These are phyloP conservation scores for Drosophila jambulina DNA, from an alignment of 1,140 invertebrate genomes.

Conservation along the genomic window DNA sequence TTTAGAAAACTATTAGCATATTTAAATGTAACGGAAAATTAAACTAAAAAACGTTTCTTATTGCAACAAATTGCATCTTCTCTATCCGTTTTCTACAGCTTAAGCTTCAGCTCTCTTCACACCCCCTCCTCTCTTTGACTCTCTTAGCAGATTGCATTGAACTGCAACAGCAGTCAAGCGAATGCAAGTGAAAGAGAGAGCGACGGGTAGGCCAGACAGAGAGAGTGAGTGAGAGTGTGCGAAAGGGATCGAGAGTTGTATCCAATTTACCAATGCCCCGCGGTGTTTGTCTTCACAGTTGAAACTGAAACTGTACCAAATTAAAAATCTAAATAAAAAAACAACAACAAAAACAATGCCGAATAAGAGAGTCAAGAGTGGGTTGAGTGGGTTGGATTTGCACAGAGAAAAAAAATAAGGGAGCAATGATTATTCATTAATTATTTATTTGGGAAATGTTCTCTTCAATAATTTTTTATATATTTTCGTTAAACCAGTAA, in stretches of 20 bases:
- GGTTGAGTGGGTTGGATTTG: constrained; percentile 2
- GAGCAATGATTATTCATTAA: neutral
- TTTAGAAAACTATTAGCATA: no score
- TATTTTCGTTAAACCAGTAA: neutral
- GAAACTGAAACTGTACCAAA: constrained; percentile 42
- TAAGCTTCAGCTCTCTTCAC: neutral
- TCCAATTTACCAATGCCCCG: constrained; percentile 31
- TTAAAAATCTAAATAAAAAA: constrained; percentile 19
- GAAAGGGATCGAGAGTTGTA: constrained; percentile 8
- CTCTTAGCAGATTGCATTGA: constrained; percentile 23
- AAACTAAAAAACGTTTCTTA: neutral
- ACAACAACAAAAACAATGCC: neutral
- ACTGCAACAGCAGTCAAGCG: constrained; percentile 7
- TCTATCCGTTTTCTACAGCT: neutral
- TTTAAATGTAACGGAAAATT: neutral
- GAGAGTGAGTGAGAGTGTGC: constrained; percentile 9
- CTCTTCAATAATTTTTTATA: neutral
- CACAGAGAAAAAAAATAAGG: constrained; percentile 4
- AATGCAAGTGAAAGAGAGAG: constrained; percentile 19
- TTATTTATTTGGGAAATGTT: neutral
- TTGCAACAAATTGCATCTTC: constrained; percentile 3
- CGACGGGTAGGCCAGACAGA: neutral
- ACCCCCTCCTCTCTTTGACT: neutral
- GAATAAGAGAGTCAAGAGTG: neutral
- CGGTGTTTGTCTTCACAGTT: constrained; percentile 16